Evolutionary conservation across 2,797 vertebrate genomes (phyloP), one percentile per base, ranked within the genome.

Genomic region (Anniella stebbinsi): DNA sequence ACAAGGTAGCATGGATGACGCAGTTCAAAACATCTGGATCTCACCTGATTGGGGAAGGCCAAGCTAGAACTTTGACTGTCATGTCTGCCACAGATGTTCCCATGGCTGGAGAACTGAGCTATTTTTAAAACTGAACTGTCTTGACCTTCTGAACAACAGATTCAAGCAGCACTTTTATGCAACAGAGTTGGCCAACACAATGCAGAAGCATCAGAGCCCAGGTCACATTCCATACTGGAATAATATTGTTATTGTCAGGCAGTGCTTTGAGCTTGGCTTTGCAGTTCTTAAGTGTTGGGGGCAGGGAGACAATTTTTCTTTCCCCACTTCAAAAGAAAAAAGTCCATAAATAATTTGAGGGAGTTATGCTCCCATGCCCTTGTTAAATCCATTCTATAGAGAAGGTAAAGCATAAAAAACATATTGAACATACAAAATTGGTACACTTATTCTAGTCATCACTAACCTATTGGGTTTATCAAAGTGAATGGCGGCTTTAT

Each of bases 401-500:
- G 54, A 4, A 33, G 25, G 12, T 73, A 23, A 73, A 91, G 1
- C 0, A 0, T 66, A 66, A 0, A 45, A 72, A 84, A 51, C 73
- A 48, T 75, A 28, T 38, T 63, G 23, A 72, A 72, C 30, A 51
- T 2, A 28, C n/a, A 84, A 28, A 12, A 88, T 38, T 5, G 33
- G 17, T 67, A 80, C 48, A 54, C 48, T 70, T 54, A 28, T 3
- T 13, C 10, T 86, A 75, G 0, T 57, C 76, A 90, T 60, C 41
- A 96, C 98, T 97, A 92, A 99, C 99, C 99, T 98, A 96, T 99
- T 99, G 2, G 99, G 99, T 90, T 98, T 98, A 97, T 99, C 98
- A 84, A 99, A 99, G 93, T 98, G 97, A 86, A 98, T 97, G 67
- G 97, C 95, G 88, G 94, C 96, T 96, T 98, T 98, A 95, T 94